Percentiles rank a stretch among this genome's conserved stretches.
These are phyloP conservation scores for Prorops nasuta DNA, from an alignment of 1,140 invertebrate genomes.

Conservation along the genomic window DNA sequence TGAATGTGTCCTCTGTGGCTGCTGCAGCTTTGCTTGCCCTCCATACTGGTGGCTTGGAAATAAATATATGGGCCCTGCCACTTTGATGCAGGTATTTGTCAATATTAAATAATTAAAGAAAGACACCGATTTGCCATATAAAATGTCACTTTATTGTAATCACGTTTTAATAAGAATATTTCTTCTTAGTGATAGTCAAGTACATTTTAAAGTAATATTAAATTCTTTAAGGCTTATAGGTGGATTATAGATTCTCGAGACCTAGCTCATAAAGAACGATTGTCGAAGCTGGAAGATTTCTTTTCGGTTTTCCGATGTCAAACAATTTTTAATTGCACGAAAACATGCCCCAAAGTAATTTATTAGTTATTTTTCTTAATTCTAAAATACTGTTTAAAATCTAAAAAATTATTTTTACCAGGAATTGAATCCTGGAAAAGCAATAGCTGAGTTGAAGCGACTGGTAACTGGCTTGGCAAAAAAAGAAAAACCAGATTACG, in stretches of 20 bases:
- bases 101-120: background rate
- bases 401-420: conserved; percentile 57
- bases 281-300: conserved; percentile 67
- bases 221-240: conserved; percentile 52
- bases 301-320: conserved; percentile 77
- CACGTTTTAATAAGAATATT: too few relatives aligned
- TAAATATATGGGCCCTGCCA: conserved; percentile 69
- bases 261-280: conserved; percentile 63
- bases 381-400: conserved; percentile 10
- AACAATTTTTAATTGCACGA: conserved; percentile 79
- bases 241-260: conserved; percentile 82
- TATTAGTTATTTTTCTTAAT: background rate
- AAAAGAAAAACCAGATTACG: conserved; percentile 75
- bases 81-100: conserved; percentile 65
- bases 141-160: too few relatives aligned
- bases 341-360: conserved; percentile 73
- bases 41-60: conserved; percentile 74
- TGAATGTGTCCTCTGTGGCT: conserved; percentile 75
- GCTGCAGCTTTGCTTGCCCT: conserved; percentile 70
- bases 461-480: conserved; percentile 78
- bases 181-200: too few relatives aligned
- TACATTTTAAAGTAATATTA: too few relatives aligned
- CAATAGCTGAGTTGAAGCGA: conserved; percentile 95
- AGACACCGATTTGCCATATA: background rate
- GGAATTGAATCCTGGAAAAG: conserved; percentile 92